A percentile compares a stretch with the other conserved stretches of the same genome.
These are phyloP conservation scores for Macropus fuliginosus DNA, from an alignment of 2,797 vertebrate species.

Conservation along the genomic window DNA sequence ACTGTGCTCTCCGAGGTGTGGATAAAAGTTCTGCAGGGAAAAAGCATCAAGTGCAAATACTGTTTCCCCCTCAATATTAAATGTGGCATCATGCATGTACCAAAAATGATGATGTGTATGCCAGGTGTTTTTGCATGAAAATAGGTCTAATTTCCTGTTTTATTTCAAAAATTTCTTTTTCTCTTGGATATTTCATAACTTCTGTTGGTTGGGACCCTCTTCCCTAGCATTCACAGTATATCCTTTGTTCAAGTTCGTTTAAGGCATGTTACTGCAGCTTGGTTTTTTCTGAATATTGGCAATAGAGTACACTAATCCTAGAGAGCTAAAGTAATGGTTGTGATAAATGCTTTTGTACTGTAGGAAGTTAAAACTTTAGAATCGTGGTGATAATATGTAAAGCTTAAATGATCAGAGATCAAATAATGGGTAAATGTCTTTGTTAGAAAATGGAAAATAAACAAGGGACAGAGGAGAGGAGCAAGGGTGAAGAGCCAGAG, in stretches of 20 bases:
- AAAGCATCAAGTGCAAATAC: neutral
- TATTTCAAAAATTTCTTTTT: neutral
- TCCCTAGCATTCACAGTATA: neutral
- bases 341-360: neutral
- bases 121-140: neutral
- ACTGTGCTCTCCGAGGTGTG: neutral
- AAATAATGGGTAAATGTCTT: slow-evolving; percentile 31
- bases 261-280: neutral
- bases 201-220: neutral
- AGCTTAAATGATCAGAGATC: fast-evolving
- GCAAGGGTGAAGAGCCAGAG: slow-evolving; percentile 15
- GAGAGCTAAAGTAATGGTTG: neutral
- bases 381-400: neutral
- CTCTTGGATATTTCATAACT: neutral
- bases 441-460: slow-evolving; percentile 73
- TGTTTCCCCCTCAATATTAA: neutral
- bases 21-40: neutral
- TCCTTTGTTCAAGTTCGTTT: neutral
- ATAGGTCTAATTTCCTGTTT: neutral
- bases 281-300: neutral
- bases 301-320: too few relatives aligned
- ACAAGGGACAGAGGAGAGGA: slow-evolving; percentile 51
- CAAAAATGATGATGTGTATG: neutral
- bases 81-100: neutral
- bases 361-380: neutral